Evolutionary conservation across 2,113 vertebrate genomes (phyloP).

Genomic region (Rana temporaria): DNA sequence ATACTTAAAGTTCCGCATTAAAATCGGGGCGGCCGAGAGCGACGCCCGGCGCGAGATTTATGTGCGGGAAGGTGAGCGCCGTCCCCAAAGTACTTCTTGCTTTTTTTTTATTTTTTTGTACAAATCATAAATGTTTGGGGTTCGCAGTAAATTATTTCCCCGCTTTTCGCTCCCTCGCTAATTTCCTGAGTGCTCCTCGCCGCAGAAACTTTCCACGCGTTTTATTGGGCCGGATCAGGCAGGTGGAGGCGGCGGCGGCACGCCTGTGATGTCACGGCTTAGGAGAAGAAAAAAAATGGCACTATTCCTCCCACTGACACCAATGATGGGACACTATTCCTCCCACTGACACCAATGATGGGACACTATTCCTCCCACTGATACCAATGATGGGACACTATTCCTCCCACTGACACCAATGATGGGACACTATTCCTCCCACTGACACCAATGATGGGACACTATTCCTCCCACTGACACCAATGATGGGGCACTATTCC

Average conservation of each 20-base stretch:
- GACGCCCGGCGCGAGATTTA: conserved; percentile 1
- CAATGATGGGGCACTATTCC: too few species aligned
- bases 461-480: too few species aligned
- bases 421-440: too few species aligned
- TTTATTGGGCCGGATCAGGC: not conserved
- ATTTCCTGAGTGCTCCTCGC: conserved; percentile 32
- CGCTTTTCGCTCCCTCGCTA: not conserved
- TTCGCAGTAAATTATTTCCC: conserved; percentile 43
- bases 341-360: too few species aligned
- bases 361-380: too few species aligned
- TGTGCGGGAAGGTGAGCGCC: conserved; percentile 22
- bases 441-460: too few species aligned
- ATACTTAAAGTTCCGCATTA: conserved; percentile 48
- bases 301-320: too few species aligned
- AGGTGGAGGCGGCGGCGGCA: not conserved
- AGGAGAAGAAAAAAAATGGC: too few species aligned
- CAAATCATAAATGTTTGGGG: conserved; percentile 54
- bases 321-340: too few species aligned
- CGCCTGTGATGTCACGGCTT: not conserved
- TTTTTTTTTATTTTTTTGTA: conserved; percentile 37
- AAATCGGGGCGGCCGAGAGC: conserved; percentile 21
- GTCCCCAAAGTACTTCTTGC: conserved; percentile 32
- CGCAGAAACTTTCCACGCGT: not conserved
- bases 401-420: too few species aligned
- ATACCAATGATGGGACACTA: too few species aligned